Evolutionary conservation across 92 coral and sea anemone genomes (phyloP).

Genomic region (Epizoanthus stellaris): DNA sequence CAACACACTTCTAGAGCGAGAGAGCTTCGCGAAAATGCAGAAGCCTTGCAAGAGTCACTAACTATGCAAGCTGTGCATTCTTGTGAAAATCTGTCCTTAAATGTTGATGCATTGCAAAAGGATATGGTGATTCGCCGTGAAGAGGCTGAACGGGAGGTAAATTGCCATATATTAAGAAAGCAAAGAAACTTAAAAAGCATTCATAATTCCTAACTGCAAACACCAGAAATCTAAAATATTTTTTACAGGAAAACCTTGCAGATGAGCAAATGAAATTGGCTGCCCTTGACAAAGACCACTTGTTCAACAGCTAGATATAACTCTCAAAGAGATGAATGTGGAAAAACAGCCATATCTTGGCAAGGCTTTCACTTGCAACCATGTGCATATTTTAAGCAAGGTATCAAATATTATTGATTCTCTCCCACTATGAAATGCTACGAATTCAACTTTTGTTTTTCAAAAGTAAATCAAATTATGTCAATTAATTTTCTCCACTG

Average conservation of each 20-base stretch:
- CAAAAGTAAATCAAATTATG: too few relatives aligned
- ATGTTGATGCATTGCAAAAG: conserved; percentile 2
- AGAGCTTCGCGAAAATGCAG: conserved; percentile 51
- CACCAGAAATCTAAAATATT: not conserved
- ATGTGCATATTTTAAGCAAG: conserved; percentile 45
- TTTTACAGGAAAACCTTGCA: conserved; percentile 51
- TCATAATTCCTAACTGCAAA: not conserved
- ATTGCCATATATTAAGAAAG: too few relatives aligned
- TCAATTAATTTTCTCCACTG: too few relatives aligned
- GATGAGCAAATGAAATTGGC: conserved; percentile 47
- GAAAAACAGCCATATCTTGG: conserved; percentile 44
- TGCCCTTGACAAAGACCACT: conserved; percentile 29
- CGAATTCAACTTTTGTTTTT: not conserved
- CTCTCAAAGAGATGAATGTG: conserved; percentile 37
- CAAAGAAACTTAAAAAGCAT: too few relatives aligned
- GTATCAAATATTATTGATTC: conserved; percentile 1
- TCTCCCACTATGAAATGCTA: not conserved
- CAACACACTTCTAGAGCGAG: conserved; percentile 22
- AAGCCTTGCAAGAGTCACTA: conserved; percentile 30
- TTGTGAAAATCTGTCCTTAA: not conserved
- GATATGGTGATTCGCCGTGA: conserved; percentile 10
- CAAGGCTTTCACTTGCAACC: conserved; percentile 43
- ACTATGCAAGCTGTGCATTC: conserved; percentile 32
- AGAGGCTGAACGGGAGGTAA: conserved; percentile 24
- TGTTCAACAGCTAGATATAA: conserved; percentile 16